Percentiles rank a stretch among this genome's conserved stretches.
These are phyloP conservation scores for Stegastes partitus DNA, from an alignment of 2,113 vertebrate genomes.

Conservation along the genomic window DNA sequence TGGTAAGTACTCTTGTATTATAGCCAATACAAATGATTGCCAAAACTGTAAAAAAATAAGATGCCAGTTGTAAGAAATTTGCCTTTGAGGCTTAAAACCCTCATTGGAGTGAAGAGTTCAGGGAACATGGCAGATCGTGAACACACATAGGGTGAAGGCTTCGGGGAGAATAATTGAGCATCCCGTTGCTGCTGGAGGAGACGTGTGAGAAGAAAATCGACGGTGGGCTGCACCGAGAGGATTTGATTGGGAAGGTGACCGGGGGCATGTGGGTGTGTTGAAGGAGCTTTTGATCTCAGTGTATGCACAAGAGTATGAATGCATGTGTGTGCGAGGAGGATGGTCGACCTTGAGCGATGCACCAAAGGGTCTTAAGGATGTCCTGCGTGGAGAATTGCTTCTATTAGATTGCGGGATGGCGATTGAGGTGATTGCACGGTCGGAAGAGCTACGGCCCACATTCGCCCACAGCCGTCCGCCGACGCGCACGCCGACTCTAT, in stretches of 20 bases:
- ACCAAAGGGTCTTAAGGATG: slow-evolving; percentile 48
- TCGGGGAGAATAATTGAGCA: slow-evolving; percentile 17
- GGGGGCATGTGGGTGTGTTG: slow-evolving; percentile 38
- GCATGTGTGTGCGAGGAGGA: slow-evolving; percentile 16
- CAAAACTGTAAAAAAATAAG: background rate
- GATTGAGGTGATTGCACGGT: slow-evolving; percentile 45
- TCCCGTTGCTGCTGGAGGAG: slow-evolving; percentile 24
- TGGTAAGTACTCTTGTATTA: background rate
- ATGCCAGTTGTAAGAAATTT: slow-evolving; percentile 1
- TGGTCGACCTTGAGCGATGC: slow-evolving; percentile 69
- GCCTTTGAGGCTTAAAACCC: slow-evolving; percentile 1
- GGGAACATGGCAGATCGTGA: background rate
- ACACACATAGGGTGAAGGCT: slow-evolving; percentile 13
- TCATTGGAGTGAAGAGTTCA: background rate
- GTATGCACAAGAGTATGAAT: slow-evolving; percentile 19
- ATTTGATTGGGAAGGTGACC: slow-evolving; percentile 63
- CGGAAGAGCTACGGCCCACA: slow-evolving; percentile 51
- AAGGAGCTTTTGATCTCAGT: slow-evolving; percentile 64
- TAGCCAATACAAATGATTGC: background rate
- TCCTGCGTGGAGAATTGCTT: slow-evolving; percentile 47
- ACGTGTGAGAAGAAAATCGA: slow-evolving; percentile 18
- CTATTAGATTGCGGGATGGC: slow-evolving; percentile 48
- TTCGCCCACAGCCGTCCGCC: background rate
- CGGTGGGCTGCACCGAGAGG: slow-evolving; percentile 28
- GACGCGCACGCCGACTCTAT: slow-evolving; percentile 5